Evolutionary conservation across 2,797 vertebrate genomes (phyloP).

Genomic region (Ptychobarbus kaznakovi): DNA sequence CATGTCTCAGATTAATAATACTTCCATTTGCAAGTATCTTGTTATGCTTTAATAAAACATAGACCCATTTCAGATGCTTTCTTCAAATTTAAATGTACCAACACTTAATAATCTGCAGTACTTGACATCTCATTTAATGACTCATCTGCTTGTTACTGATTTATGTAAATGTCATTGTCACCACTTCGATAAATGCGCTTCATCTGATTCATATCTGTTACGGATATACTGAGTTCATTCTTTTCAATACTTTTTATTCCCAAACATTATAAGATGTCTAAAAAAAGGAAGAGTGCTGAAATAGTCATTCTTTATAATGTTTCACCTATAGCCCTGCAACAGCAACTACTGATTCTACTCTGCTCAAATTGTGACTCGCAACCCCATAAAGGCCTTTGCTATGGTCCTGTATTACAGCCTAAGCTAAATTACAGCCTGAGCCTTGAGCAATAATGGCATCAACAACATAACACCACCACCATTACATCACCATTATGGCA

Average conservation of each 20-base stretch:
- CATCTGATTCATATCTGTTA: not conserved
- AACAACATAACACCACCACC: slow-evolving; percentile 31
- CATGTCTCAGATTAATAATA: slow-evolving; percentile 1
- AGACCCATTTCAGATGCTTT: not conserved
- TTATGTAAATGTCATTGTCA: slow-evolving; percentile 20
- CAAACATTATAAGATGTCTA: not conserved
- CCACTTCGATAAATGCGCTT: not conserved
- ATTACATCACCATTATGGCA: slow-evolving; percentile 33
- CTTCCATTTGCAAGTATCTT: slow-evolving; percentile 6
- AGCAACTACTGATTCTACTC: slow-evolving; percentile 14
- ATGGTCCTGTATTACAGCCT: slow-evolving; percentile 22
- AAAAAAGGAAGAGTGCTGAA: not conserved
- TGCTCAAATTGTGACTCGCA: slow-evolving; percentile 14
- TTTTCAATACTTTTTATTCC: not conserved
- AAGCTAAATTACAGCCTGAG: slow-evolving; percentile 27
- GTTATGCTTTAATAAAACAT: not conserved
- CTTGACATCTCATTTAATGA: slow-evolving; percentile 15
- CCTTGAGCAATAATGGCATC: slow-evolving; percentile 41
- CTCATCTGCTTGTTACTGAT: slow-evolving; percentile 13
- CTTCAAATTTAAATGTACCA: not conserved
- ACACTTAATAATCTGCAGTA: slow-evolving; percentile 1
- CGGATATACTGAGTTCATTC: not conserved
- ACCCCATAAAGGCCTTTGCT: slow-evolving; percentile 14
- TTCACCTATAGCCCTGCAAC: not conserved
- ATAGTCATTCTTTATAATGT: not conserved